Base-by-base conservation (phyloP, 92 coral and sea anemone genomes). In the Epizoanthus ramosus region DNA sequence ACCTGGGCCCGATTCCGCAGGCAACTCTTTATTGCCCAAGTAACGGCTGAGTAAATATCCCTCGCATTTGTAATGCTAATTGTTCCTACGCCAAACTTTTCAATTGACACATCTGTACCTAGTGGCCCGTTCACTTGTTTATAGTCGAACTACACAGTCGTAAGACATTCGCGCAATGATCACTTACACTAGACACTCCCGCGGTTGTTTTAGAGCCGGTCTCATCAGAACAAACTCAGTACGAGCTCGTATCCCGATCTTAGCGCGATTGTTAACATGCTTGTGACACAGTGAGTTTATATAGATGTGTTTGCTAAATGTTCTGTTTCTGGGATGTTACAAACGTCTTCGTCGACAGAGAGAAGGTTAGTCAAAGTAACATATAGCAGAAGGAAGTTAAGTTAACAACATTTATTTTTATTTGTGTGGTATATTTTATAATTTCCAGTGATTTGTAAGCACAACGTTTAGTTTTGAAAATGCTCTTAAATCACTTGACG, bases 1-100 rank as follows among this genome's bases (percentile, higher is more conserved):
- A 63, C 16, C 37, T 19, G 35, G 41, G 79, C 41, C 31, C 65
- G 54, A 74, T 74, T 74, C 79, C 79, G 18, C 45, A 54, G n/a
- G 79, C 65, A 74, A 45, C 8, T 0, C 22, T 54, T 74, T 3
- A 56, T 74, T 63, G 39, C 79, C 56, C 79, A 56, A 56, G 79
- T 63, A 74, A 74, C 79, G 65, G 79, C 79, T 25, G 65, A 74
- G 35, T 17, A 74, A 74, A 74, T 74, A 74, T 74, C 79, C 15
- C 43, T 35, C 65, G 56, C 31, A 53, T 74, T 74, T 74, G 79
- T 54, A 28, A 74, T 53, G 25, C 65, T 54, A 74, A 74, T 74
- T 56, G 22, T 14, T 56, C 37, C 7, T 3, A 53, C 43, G 59
- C 25, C 64, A 74, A 53, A 43, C 25, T 16, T 74, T 56, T 54